phyloP scores from a whole-genome alignment of 2,888 invertebrate species.

The Agrochola litura region DNA sequence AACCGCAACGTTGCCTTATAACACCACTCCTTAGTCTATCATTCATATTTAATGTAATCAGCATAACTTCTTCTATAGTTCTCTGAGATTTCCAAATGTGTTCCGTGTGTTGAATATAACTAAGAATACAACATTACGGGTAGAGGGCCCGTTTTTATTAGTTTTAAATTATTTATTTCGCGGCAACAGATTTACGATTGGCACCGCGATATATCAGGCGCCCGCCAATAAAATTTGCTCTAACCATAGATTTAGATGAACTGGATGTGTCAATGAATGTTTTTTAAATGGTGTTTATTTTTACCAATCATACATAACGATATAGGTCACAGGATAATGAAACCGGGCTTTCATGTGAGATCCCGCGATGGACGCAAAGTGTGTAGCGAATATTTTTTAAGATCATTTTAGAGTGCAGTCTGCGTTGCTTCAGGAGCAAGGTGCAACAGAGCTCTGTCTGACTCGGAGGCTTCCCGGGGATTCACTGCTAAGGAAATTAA shows the following conservation, averaged over 20 bases:
- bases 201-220: constrained; percentile 87
- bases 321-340: background rate
- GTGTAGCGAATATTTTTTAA: background rate
- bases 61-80: constrained; percentile 34
- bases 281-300: background rate
- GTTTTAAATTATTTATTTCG: constrained; percentile 90
- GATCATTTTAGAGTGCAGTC: background rate
- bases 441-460: background rate
- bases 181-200: constrained; percentile 89
- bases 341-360: background rate
- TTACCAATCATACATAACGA: too few relatives aligned
- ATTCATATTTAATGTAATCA: constrained; percentile 41
- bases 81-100: constrained; percentile 58
- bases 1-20: too few relatives aligned
- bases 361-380: background rate
- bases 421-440: background rate
- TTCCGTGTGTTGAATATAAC: constrained; percentile 60
- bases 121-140: constrained; percentile 68
- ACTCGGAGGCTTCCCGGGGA: background rate
- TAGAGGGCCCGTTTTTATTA: constrained; percentile 82
- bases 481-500: background rate
- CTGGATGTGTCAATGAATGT: constrained; percentile 44
- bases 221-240: constrained; percentile 86
- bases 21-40: too few relatives aligned
- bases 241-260: constrained; percentile 63